Evolutionary conservation across 1,140 invertebrate species (phyloP), one percentile per base, ranked within the genome.

Genomic region (Hylyphantes graminicola): DNA sequence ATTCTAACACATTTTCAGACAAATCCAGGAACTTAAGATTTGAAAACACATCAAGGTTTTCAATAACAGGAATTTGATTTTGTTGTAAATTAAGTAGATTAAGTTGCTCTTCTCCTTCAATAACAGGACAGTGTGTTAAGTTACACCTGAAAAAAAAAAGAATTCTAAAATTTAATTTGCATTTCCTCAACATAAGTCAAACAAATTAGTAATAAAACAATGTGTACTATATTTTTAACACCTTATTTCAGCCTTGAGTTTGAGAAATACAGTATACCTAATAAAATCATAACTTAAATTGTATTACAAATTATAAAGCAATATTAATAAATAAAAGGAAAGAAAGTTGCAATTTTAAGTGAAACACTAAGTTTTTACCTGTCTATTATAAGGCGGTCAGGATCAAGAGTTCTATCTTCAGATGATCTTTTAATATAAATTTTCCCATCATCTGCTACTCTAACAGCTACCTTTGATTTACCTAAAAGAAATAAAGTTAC

Each of bases 21-120:
- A 85, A 79, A 67, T 85, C 84, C 73, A 85, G 84, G 54, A 85
- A 85, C 74, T 77, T 79, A 61, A 85, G 61, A 72, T 85, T 79
- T 55, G 84, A 79, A 73, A 85, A 70, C 17, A 72, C 21, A 12
- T 78, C 68, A 15, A 85, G 59, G 54, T 85, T 85, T 74, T 85
- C 84, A 79, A 85, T 79, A 51, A 77, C 53, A 79, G 75, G 21
- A 51, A 85, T 85, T 74, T 85, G 84, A 67, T 85, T 85, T 57
- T 79, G 84, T 15, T 85, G 84, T 15, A 79, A 79, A 67, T 79
- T 85, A 64, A 85, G 76, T 74, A 85, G 63, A 79, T 76, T 67
- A 15, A 85, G 76, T 57, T 79, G 76, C 21, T 85, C 84, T 72
- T 85, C 84, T n/a, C 76, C 76, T 74, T 85, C 84, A 53, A 85